Evolutionary conservation across 2,797 vertebrate species (phyloP).

Genomic region (Phalloptychus januarius): DNA sequence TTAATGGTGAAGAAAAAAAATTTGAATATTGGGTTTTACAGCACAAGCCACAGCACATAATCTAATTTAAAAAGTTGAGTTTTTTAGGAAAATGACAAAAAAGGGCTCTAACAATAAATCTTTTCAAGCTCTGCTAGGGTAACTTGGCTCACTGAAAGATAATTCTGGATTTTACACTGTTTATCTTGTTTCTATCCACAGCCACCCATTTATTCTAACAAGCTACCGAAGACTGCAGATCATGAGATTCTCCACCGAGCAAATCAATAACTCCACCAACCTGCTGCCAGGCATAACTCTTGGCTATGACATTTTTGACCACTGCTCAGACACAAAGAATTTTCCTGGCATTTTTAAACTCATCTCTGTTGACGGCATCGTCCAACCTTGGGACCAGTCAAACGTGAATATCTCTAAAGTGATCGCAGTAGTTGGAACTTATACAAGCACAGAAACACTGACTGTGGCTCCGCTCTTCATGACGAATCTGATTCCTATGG

Average conservation of each 20-base stretch:
- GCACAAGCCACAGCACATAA: too few species aligned
- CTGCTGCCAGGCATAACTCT: slow-evolving; percentile 82
- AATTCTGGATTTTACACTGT: not conserved
- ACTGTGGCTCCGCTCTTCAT: slow-evolving; percentile 71
- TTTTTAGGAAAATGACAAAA: too few species aligned
- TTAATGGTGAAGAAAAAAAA: too few species aligned
- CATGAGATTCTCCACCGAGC: slow-evolving; percentile 65
- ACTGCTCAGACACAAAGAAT: slow-evolving; percentile 71
- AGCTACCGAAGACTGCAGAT: slow-evolving; percentile 11
- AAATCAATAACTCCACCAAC: slow-evolving; percentile 82
- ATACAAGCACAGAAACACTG: slow-evolving; percentile 56
- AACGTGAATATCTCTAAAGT: slow-evolving; percentile 44
- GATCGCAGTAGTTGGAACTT: slow-evolving; percentile 68
- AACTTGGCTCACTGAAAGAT: not conserved
- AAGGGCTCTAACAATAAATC: too few species aligned
- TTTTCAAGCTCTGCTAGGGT: too few species aligned
- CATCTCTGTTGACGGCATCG: slow-evolving; percentile 19
- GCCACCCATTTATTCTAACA: not conserved
- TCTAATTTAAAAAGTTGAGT: too few species aligned
- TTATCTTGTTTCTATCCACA: not conserved
- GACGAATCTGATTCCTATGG: slow-evolving; percentile 73
- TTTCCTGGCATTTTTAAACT: slow-evolving; percentile 23
- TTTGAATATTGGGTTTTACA: too few species aligned
- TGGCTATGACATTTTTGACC: slow-evolving; percentile 85
- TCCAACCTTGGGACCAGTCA: not conserved